Evolutionary conservation across 2,888 invertebrate species (phyloP), one percentile per base, ranked within the genome.

Genomic region (Neoascia interrupta): DNA sequence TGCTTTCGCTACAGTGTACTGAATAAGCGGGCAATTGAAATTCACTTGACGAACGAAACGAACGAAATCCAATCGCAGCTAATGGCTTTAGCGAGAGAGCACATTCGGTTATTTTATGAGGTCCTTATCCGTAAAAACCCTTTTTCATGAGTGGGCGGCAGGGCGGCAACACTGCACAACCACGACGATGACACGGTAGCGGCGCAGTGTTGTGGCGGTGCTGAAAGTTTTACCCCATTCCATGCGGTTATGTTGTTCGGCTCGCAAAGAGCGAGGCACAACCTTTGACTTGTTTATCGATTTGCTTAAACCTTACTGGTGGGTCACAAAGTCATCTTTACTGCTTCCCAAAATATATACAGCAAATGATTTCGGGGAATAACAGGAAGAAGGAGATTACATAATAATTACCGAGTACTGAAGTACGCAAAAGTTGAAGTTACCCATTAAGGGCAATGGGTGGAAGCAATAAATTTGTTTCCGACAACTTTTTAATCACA

Each of bases 11-110:
- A n/a, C n/a, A n/a, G n/a, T n/a, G n/a, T n/a, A 28, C 23, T 11
- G 26, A 28, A 11, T 47, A 63, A 72, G 56, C 41, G 23, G 18
- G 61, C 56, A 75, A 75, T 75, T 75, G 75, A 69, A 75, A 63
- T 75, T 75, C 75, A 75, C 61, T 75, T 61, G 75, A 61, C 60
- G 75, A 69, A 63, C 68, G 64, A 60, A 47, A 47, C 26, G 54
- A 56, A 64, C 23, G 51, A 63, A 69, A 69, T 68, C 63, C 69
- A 75, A 75, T 56, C 53, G 63, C 49, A 56, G 47, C 69, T 69
- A 69, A 63, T 75, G 75, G 69, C 54, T 63, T 56, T 31, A 51
- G 49, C 43, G 53, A 43, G 18, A 18, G 49, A 53, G 41, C 49
- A 61, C 15, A 60, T 39, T 45, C 53, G 45, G 43, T 45, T 70